Evolutionary conservation across 2,113 vertebrate genomes (phyloP).

Genomic region (Ictalurus furcatus): DNA sequence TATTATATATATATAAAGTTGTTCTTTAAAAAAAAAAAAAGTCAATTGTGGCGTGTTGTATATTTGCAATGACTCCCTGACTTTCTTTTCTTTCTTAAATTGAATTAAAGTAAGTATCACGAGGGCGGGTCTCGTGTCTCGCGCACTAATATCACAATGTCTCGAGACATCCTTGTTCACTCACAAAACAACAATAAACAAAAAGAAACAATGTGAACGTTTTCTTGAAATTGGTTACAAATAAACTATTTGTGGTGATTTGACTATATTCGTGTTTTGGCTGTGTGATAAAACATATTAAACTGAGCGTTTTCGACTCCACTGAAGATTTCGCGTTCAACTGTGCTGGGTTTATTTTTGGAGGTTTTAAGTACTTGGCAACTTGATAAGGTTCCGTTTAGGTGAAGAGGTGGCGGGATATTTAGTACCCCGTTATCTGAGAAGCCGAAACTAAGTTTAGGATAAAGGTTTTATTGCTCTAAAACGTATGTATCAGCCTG

Average conservation of each 20-base stretch:
- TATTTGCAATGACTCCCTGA: neutral
- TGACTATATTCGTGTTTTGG: neutral
- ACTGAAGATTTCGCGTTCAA: neutral
- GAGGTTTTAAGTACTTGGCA: constrained; percentile 12
- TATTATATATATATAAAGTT: too few relatives aligned
- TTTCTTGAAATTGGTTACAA: neutral
- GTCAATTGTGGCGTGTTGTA: neutral
- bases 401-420: constrained; percentile 21
- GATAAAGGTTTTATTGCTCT: neutral
- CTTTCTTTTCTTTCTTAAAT: neutral
- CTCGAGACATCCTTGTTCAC: neutral
- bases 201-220: neutral
- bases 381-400: constrained; percentile 25
- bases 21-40: too few relatives aligned
- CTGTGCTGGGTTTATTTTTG: constrained; percentile 20
- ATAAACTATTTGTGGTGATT: neutral
- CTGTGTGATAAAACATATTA: neutral
- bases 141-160: neutral
- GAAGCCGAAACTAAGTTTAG: neutral
- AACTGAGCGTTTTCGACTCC: neutral
- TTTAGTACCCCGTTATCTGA: neutral
- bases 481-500: neutral
- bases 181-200: neutral
- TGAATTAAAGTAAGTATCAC: neutral
- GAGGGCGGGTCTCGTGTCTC: constrained; percentile 15